Evolutionary conservation across 1,140 invertebrate species (phyloP).

Genomic region (Camponotus floridanus): DNA sequence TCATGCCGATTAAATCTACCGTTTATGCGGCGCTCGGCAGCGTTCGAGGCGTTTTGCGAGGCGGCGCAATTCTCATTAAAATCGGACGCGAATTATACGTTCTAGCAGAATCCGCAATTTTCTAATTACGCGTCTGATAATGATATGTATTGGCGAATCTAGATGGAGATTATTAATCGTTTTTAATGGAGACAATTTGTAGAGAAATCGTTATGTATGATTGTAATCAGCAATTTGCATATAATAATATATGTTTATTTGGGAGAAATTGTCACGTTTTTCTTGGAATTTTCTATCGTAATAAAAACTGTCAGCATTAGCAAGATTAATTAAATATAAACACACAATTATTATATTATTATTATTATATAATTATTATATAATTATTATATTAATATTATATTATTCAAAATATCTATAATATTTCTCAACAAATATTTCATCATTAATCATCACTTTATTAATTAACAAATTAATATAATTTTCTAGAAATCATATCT

Average conservation of each 20-base stretch:
- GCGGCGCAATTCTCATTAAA: conserved; percentile 43
- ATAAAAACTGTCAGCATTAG: neutral
- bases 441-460: neutral
- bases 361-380: no score
- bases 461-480: neutral
- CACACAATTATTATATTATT: no score
- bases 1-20: conserved; percentile 63
- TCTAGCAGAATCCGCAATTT: conserved; percentile 10
- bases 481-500: neutral
- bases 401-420: no score
- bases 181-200: neutral
- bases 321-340: neutral
- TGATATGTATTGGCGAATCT: neutral
- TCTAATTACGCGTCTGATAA: conserved; percentile 38
- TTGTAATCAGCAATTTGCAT: neutral
- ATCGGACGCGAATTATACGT: conserved; percentile 20
- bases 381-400: no score
- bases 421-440: neutral
- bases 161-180: neutral
- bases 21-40: conserved; percentile 10
- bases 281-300: neutral
- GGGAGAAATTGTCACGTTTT: neutral
- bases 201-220: neutral
- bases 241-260: neutral
- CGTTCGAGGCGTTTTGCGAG: conserved; percentile 35